Evolutionary conservation across 2,797 vertebrate genomes (phyloP).

Genomic region (Hafferia zeledoni): DNA sequence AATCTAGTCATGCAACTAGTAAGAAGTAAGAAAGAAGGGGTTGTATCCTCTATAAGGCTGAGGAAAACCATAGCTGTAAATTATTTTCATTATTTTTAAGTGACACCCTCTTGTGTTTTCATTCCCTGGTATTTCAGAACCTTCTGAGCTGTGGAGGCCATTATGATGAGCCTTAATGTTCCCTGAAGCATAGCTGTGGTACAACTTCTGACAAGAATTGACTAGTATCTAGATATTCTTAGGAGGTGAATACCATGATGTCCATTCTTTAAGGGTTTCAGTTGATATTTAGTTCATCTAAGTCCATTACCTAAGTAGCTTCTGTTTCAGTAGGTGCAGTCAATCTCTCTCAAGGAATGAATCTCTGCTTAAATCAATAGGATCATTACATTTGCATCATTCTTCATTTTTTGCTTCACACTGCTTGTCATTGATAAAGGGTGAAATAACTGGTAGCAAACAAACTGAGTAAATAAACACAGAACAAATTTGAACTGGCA

Average conservation of each 20-base stretch:
- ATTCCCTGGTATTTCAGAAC: background rate
- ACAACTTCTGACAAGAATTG: background rate
- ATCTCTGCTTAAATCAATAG: slow-evolving; percentile 45
- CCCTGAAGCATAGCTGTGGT: background rate
- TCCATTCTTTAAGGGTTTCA: background rate
- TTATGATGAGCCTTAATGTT: background rate
- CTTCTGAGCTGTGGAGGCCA: background rate
- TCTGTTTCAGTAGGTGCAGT: slow-evolving; percentile 15
- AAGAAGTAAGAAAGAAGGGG: background rate
- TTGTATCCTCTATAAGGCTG: background rate
- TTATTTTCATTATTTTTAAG: background rate
- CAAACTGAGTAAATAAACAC: slow-evolving; percentile 43
- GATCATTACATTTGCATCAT: slow-evolving; percentile 56
- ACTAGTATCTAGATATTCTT: background rate
- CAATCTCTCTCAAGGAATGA: background rate
- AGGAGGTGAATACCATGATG: background rate
- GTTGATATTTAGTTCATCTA: slow-evolving; percentile 2
- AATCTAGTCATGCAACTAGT: background rate
- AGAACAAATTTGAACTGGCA: slow-evolving; percentile 57
- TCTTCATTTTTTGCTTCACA: slow-evolving; percentile 48
- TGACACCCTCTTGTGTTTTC: background rate
- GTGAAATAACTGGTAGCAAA: slow-evolving; percentile 44
- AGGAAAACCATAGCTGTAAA: background rate
- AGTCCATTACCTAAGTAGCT: slow-evolving; percentile 13
- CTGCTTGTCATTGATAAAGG: slow-evolving; percentile 56